Evolutionary conservation across 1,140 invertebrate genomes (phyloP).

Genomic region (Drosophila nikananu): DNA sequence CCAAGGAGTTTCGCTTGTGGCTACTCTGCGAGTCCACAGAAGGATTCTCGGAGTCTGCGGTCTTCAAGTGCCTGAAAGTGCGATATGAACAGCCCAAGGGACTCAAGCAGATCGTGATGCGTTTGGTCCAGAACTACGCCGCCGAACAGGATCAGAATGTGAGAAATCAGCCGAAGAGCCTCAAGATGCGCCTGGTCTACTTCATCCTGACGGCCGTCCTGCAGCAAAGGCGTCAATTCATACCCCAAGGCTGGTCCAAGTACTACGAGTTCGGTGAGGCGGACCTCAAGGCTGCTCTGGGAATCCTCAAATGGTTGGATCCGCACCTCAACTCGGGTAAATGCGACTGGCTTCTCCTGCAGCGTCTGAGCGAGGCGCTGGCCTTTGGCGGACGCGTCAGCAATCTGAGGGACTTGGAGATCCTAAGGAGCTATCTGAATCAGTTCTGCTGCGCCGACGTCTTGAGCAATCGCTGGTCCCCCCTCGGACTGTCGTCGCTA

Average conservation of each 20-base stretch:
- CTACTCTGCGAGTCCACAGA: slow-evolving; percentile 87
- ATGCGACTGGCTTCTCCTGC: slow-evolving; percentile 91
- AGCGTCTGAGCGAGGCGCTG: slow-evolving; percentile 92
- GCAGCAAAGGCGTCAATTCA: slow-evolving; percentile 94
- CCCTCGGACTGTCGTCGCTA: slow-evolving; percentile 86
- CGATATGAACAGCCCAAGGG: slow-evolving; percentile 93
- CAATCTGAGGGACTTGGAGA: slow-evolving; percentile 91
- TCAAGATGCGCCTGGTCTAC: slow-evolving; percentile 82
- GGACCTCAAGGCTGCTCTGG: slow-evolving; percentile 92
- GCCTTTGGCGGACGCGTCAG: slow-evolving; percentile 96
- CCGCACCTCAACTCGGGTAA: slow-evolving; percentile 59
- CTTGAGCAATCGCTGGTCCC: slow-evolving; percentile 87
- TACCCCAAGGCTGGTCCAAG: slow-evolving; percentile 93
- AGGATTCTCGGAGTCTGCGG: slow-evolving; percentile 67
- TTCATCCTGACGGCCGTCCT: slow-evolving; percentile 90
- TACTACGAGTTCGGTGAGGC: slow-evolving; percentile 96
- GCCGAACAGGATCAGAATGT: slow-evolving; percentile 37
- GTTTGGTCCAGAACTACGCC: slow-evolving; percentile 85
- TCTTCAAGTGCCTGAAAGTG: slow-evolving; percentile 88
- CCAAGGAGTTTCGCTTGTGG: slow-evolving; percentile 91
- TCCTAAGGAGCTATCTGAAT: slow-evolving; percentile 91
- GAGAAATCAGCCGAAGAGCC: slow-evolving; percentile 68
- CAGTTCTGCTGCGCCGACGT: slow-evolving; percentile 90
- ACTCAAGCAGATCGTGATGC: slow-evolving; percentile 87
- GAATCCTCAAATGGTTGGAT: slow-evolving; percentile 89